Percentiles rank a stretch among this genome's conserved stretches.
Conservation (phyloP, 1,140 invertebrate genomes). For the Metopolophium dirhodum region DNA sequence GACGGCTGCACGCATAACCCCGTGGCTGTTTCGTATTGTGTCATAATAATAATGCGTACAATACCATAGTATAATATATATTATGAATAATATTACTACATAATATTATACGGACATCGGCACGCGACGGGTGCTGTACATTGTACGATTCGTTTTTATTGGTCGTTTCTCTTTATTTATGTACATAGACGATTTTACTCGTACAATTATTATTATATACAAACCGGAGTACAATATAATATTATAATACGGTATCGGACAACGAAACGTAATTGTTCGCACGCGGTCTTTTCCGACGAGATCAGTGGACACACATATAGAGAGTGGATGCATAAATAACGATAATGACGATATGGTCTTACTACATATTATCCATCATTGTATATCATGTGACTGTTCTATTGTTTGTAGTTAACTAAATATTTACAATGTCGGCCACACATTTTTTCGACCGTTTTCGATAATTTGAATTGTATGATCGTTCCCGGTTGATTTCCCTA, state of each 20-base stretch:
- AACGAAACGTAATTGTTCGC: neutral
- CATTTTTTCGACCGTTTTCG: neutral
- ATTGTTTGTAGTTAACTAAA: neutral
- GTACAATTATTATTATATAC: neutral
- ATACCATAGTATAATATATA: no score
- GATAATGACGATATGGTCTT: neutral
- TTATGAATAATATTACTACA: neutral
- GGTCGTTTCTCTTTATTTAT: neutral
- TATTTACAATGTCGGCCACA: neutral
- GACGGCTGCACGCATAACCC: neutral
- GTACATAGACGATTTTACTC: neutral
- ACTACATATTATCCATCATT: no score
- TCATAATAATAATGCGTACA: no score
- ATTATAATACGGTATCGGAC: neutral
- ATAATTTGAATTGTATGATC: neutral
- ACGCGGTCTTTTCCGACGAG: neutral
- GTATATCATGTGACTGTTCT: neutral
- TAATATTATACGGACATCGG: neutral
- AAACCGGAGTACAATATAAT: neutral
- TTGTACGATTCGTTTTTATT: constrained; percentile 9
- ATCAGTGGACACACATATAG: neutral
- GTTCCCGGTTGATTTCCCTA: neutral
- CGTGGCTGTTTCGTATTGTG: neutral
- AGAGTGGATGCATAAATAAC: neutral
- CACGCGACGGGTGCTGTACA: neutral